Percentiles rank a stretch among this genome's conserved stretches.
Evolutionary conservation across 2,888 invertebrate species (phyloP).

Genomic region (Amiota mariae): DNA sequence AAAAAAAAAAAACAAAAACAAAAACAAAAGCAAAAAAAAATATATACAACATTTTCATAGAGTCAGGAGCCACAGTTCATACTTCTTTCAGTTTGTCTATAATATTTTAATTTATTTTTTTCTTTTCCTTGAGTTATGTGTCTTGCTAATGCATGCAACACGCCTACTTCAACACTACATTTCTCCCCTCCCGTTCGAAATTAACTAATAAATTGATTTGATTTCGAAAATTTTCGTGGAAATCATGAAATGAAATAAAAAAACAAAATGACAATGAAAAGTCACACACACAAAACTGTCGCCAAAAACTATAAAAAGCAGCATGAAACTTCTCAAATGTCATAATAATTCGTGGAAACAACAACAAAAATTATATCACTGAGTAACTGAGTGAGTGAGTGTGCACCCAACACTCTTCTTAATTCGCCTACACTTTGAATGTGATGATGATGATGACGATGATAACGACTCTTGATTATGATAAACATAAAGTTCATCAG

Average conservation of each 20-base stretch:
- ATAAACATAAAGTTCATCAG: not conserved
- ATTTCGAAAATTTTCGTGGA: constrained; percentile 18
- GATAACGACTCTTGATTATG: not conserved
- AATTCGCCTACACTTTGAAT: no score
- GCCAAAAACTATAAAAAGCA: constrained; percentile 60
- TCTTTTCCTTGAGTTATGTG: not conserved
- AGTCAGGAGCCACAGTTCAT: not conserved
- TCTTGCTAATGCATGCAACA: constrained; percentile 44
- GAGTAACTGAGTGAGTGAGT: no score
- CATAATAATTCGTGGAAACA: constrained; percentile 68
- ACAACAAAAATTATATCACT: not conserved
- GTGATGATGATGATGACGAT: not conserved
- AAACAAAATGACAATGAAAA: constrained; percentile 16
- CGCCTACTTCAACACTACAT: constrained; percentile 52
- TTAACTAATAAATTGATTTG: constrained; percentile 59
- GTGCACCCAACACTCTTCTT: no score
- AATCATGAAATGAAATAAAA: not conserved
- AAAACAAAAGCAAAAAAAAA: no score
- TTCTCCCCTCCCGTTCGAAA: constrained; percentile 42
- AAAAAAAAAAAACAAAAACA: no score
- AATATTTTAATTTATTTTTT: not conserved
- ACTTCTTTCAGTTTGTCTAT: not conserved
- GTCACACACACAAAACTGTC: constrained; percentile 51
- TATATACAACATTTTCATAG: not conserved
- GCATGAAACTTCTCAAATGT: constrained; percentile 70